Evolutionary conservation across 2,797 vertebrate species (phyloP).

Genomic region (Chiloscyllium punctatum): DNA sequence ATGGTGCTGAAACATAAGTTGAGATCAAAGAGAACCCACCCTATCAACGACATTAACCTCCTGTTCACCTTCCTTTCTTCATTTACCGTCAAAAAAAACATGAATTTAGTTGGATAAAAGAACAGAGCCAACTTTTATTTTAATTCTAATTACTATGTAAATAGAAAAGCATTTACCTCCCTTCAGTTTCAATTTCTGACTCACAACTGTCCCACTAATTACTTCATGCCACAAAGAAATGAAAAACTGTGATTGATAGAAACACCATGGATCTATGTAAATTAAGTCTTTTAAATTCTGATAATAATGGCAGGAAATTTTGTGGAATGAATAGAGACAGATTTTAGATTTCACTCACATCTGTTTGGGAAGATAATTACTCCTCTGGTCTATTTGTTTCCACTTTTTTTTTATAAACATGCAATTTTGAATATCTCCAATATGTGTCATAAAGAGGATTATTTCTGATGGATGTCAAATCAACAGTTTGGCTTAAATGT

Average conservation of each 20-base stretch:
- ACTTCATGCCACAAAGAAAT: constrained; percentile 19
- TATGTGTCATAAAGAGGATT: constrained; percentile 22
- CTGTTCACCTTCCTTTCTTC: neutral
- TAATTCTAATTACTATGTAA: constrained; percentile 26
- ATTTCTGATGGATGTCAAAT: neutral
- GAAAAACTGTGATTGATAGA: constrained; percentile 25
- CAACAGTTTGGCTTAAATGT: neutral
- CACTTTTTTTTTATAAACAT: constrained; percentile 2
- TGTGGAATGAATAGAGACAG: constrained; percentile 19
- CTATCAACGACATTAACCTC: neutral
- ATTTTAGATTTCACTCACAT: constrained; percentile 23
- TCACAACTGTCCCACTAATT: constrained; percentile 29
- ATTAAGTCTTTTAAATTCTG: constrained; percentile 6
- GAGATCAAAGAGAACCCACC: neutral
- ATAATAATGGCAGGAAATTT: constrained; percentile 18
- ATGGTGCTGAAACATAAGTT: constrained; percentile 5
- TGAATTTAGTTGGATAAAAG: constrained; percentile 27
- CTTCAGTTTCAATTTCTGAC: constrained; percentile 29
- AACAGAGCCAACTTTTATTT: constrained; percentile 35
- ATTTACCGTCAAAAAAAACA: neutral
- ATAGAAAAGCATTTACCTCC: constrained; percentile 31
- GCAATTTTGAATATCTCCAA: constrained; percentile 23
- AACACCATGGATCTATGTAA: constrained; percentile 8
- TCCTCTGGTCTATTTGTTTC: constrained; percentile 7
- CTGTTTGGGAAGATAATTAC: constrained; percentile 31